Percentiles rank a stretch among this genome's conserved stretches.
Conservation (phyloP, 2,888 invertebrate species). For the Tetragonisca angustula region DNA sequence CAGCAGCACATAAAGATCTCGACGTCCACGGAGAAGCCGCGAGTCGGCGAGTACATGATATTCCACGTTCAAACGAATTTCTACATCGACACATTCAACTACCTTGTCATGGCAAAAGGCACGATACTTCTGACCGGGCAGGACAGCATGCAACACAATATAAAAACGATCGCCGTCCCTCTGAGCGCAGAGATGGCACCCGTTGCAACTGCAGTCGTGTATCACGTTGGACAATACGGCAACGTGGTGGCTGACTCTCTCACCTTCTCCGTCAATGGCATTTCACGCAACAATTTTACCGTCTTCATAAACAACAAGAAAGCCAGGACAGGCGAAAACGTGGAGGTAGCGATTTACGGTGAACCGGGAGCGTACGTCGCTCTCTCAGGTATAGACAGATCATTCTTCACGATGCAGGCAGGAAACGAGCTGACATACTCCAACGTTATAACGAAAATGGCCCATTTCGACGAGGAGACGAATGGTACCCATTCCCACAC, state of each 20-base stretch:
- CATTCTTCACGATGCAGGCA: constrained; percentile 96
- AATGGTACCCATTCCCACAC: constrained; percentile 93
- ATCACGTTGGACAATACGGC: constrained; percentile 92
- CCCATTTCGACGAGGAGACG: constrained; percentile 92
- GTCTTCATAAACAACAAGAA: constrained; percentile 96
- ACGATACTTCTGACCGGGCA: constrained; percentile 94
- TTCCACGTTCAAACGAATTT: constrained; percentile 97
- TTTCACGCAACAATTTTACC: constrained; percentile 95
- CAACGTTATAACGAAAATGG: constrained; percentile 94
- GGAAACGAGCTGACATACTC: constrained; percentile 95
- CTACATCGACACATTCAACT: constrained; percentile 94
- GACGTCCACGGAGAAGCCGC: constrained; percentile 93
- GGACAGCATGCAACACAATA: constrained; percentile 91
- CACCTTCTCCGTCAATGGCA: constrained; percentile 98
- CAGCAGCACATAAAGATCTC: constrained; percentile 93
- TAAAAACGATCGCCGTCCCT: constrained; percentile 92
- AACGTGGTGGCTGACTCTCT: constrained; percentile 96
- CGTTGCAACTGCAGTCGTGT: constrained; percentile 94
- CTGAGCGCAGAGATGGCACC: constrained; percentile 96
- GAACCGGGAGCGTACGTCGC: constrained; percentile 98
- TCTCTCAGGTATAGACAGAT: constrained; percentile 94
- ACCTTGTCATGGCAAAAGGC: constrained; percentile 96
- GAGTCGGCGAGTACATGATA: constrained; percentile 96
- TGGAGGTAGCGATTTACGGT: constrained; percentile 96
- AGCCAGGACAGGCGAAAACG: constrained; percentile 95